Percentiles rank a stretch among this genome's conserved stretches.
Evolutionary conservation across 2,113 vertebrate species (phyloP).

Genomic region (Gavia stellata): DNA sequence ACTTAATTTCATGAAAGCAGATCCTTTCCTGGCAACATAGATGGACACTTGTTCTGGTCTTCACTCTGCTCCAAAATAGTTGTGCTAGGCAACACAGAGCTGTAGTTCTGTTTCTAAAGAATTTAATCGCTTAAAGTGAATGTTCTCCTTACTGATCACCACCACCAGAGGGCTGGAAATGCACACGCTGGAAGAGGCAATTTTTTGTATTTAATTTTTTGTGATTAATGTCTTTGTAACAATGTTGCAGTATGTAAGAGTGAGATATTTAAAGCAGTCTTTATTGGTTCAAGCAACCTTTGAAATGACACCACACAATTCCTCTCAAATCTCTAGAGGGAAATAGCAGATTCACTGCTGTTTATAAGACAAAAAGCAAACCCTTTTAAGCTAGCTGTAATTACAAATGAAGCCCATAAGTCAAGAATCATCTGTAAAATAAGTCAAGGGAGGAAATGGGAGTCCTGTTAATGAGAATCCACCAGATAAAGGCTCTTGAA

Average conservation of each 20-base stretch:
- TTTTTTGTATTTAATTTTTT: not conserved
- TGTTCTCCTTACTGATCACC: not conserved
- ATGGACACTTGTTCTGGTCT: not conserved
- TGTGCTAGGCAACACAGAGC: not conserved
- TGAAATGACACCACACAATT: not conserved
- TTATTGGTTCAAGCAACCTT: not conserved
- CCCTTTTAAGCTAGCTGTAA: not conserved
- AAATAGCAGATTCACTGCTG: not conserved
- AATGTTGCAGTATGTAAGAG: not conserved
- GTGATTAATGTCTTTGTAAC: not conserved
- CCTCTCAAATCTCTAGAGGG: not conserved
- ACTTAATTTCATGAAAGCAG: not conserved
- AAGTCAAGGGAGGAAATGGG: not conserved
- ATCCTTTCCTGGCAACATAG: not conserved
- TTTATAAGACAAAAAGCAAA: not conserved
- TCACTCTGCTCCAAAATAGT: not conserved
- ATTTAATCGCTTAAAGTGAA: not conserved
- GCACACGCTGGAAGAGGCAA: not conserved
- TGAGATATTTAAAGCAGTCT: not conserved
- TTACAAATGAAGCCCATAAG: not conserved
- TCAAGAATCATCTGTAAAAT: not conserved
- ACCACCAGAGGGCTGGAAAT: conserved; percentile 25
- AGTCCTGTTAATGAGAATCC: not conserved
- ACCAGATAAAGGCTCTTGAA: not conserved
- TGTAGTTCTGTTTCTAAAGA: not conserved